These are phyloP conservation scores for Imbricaverruca yamaguchii DNA, from an alignment of 2,888 invertebrate species.

Conservation along the genomic window DNA sequence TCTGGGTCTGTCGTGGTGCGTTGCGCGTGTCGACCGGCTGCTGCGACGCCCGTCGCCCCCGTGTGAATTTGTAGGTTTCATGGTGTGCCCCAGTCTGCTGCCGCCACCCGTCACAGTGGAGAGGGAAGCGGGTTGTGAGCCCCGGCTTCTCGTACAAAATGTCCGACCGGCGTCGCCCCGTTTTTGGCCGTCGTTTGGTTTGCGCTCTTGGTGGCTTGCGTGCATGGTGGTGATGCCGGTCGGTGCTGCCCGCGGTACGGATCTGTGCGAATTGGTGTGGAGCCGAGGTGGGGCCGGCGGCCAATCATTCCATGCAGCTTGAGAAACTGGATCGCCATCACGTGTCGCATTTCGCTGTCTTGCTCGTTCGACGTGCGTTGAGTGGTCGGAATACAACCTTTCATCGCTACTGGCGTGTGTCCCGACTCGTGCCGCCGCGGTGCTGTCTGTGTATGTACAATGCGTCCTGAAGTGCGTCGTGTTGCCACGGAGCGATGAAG, in stretches of 20 bases:
- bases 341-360: background rate
- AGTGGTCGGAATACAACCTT: background rate
- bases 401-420: background rate
- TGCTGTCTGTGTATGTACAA: too few species aligned
- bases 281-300: background rate
- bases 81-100: too few species aligned
- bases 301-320: background rate
- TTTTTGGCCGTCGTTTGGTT: background rate
- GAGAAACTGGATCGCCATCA: background rate
- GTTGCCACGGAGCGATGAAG: too few species aligned
- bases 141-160: background rate
- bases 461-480: too few species aligned
- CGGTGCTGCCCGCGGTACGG: background rate
- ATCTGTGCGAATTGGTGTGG: background rate
- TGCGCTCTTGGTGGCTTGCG: background rate
- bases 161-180: background rate
- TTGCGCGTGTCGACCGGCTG: too few species aligned
- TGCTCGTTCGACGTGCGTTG: background rate
- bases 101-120: too few species aligned
- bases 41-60: too few species aligned
- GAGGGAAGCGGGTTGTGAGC: background rate
- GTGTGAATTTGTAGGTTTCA: too few species aligned
- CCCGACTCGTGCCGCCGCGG: too few species aligned
- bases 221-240: too few species aligned
- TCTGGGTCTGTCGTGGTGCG: too few species aligned